Evolutionary conservation across 2,797 vertebrate genomes (phyloP).

Genomic region (Tangara arthus): DNA sequence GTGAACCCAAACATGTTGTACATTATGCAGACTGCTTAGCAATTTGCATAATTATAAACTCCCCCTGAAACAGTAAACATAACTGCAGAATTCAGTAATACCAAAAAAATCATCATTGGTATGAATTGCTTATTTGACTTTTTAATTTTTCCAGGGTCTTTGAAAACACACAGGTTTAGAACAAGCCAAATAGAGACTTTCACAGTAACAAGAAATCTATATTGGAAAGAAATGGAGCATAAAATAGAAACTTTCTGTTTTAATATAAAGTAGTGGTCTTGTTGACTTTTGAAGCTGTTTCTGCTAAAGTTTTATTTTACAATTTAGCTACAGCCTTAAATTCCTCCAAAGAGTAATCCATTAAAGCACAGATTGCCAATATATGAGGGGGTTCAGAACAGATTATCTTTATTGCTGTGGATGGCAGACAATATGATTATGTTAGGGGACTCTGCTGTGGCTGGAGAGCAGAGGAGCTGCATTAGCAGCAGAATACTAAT

Average conservation of each 20-base stretch:
- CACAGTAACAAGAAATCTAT: not conserved
- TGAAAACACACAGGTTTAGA: not conserved
- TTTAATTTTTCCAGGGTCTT: constrained; percentile 61
- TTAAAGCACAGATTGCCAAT: constrained; percentile 2
- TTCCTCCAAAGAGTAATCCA: not conserved
- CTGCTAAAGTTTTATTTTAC: constrained; percentile 13
- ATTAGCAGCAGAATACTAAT: constrained; percentile 39
- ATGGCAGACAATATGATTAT: not conserved
- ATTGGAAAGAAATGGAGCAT: not conserved
- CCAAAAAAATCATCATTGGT: constrained; percentile 50
- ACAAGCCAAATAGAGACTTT: not conserved
- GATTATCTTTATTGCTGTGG: not conserved
- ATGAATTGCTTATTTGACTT: constrained; percentile 65
- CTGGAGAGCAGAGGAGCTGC: constrained; percentile 3
- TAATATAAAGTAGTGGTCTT: not conserved
- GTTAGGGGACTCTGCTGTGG: not conserved
- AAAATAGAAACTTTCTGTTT: not conserved
- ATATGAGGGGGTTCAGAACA: not conserved
- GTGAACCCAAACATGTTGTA: constrained; percentile 67
- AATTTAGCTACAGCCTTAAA: not conserved
- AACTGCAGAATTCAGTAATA: constrained; percentile 57
- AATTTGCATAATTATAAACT: constrained; percentile 77
- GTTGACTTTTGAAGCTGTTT: constrained; percentile 7
- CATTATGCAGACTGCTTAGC: constrained; percentile 59
- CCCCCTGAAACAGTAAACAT: constrained; percentile 70